Evolutionary conservation across 30 jellyfish, hydroid and myxozoan species (phyloP).

Genomic region (Chrysaora quinquecirrha): DNA sequence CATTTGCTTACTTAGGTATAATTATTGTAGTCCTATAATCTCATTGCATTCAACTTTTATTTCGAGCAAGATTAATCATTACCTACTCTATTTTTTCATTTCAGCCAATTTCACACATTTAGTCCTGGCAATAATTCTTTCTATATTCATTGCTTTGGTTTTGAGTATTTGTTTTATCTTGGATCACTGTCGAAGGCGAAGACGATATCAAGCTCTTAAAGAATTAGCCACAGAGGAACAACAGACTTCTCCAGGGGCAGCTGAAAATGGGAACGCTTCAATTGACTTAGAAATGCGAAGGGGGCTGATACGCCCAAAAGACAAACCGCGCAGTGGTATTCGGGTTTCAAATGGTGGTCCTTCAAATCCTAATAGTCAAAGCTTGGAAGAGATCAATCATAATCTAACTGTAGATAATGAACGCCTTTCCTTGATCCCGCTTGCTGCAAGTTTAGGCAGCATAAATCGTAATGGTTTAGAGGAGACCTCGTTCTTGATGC

Average conservation of each 20-base stretch:
- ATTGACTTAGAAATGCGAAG: slow-evolving; percentile 20
- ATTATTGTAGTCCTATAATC: too few species aligned
- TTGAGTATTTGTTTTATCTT: slow-evolving; percentile 75
- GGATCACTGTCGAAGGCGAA: slow-evolving; percentile 90
- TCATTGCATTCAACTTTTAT: too few species aligned
- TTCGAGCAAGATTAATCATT: too few species aligned
- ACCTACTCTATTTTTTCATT: too few species aligned
- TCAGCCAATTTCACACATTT: slow-evolving; percentile 85
- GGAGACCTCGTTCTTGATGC: slow-evolving; percentile 29
- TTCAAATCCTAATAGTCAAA: slow-evolving; percentile 22
- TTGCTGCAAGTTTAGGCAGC: slow-evolving; percentile 24
- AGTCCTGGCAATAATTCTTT: slow-evolving; percentile 73
- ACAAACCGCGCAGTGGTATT: slow-evolving; percentile 35
- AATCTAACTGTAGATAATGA: slow-evolving; percentile 22
- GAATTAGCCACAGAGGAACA: slow-evolving; percentile 31
- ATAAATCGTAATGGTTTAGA: slow-evolving; percentile 1
- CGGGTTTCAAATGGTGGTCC: slow-evolving; percentile 50
- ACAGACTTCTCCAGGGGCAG: slow-evolving; percentile 13
- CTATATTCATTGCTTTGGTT: slow-evolving; percentile 84
- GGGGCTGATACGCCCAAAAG: slow-evolving; percentile 45
- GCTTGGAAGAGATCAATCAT: slow-evolving; percentile 55
- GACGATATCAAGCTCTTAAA: slow-evolving; percentile 43
- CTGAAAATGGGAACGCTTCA: slow-evolving; percentile 58
- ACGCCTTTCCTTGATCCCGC: slow-evolving; percentile 54
- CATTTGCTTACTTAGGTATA: too few species aligned